Base-by-base conservation (phyloP, 2,797 vertebrate species). In the Sebastes wilsoni region DNA sequence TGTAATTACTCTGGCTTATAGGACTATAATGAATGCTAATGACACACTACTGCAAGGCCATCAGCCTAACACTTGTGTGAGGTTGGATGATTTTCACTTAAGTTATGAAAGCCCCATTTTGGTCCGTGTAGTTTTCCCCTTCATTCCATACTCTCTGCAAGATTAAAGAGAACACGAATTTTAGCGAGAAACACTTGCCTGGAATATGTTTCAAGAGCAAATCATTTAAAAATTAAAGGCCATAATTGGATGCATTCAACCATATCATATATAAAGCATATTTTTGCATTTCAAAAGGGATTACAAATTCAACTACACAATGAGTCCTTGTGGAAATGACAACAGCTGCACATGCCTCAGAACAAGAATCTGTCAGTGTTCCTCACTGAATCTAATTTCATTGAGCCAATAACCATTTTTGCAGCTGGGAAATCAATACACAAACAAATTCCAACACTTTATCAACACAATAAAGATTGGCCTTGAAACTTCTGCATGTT, bases 21-120 rank as follows among this genome's bases (percentile, higher is more conserved):
- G 89, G 91, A 92, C 92, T 95, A 93, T 95, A 95, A 96, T 96
- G 96, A 96, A 96, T 96, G 95, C 94, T 96, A 96, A 96, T 96
- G 94, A 95, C 91, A 93, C 93, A 93, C 90, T 70, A 92, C 93
- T 93, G 92, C 90, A 89, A 94, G 93, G 91, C 93, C 92, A 92
- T 92, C 93, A 90, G 86, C 80, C 82, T 61, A 56, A 80, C 88
- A 92, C 88, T 93, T 84, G 87, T 90, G 88, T 89, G 91, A 94
- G 93, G 86, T 92, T 93, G 90, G 88, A 70, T 94, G 91, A 91
- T 93, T 92, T 93, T 95, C 90, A 94, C 92, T 92, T 87, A 90
- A 92, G 88, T 94, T 92, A 74, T 87, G 65, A 91, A 91, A 92
- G 87, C 86, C 72, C 46, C 80, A 75, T 90, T 90, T 86, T 56